phyloP scores from a whole-genome alignment of 1,140 invertebrate genomes.

The Drosophila simulans region DNA sequence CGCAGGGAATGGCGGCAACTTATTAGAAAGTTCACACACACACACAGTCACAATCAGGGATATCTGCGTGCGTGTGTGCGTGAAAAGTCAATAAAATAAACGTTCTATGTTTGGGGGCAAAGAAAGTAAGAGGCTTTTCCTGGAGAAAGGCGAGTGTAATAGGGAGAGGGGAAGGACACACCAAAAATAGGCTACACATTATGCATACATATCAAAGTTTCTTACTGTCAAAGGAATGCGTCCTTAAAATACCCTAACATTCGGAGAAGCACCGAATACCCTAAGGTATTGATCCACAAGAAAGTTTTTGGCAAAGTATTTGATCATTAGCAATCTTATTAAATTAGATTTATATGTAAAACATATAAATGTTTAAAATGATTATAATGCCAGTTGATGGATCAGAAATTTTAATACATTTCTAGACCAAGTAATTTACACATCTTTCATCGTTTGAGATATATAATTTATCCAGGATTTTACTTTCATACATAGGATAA shows the following conservation, averaged over 20 bases:
- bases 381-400: no score
- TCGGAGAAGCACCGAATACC: neutral
- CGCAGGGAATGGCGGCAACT: constrained; percentile 67
- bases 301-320: no score
- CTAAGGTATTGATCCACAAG: neutral
- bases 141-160: neutral
- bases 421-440: no score
- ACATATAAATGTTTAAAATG: no score
- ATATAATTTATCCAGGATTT: no score
- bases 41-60: constrained; percentile 38
- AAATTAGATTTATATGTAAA: no score
- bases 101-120: constrained; percentile 65
- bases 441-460: no score
- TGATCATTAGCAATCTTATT: no score
- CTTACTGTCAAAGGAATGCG: constrained; percentile 25
- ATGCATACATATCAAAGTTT: constrained; percentile 67
- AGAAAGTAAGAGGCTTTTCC: constrained; percentile 24
- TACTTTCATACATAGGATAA: no score
- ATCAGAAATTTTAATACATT: no score
- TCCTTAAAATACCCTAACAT: constrained; percentile 13
- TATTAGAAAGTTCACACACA: constrained; percentile 72
- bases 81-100: constrained; percentile 80
- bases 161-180: constrained; percentile 6
- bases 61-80: constrained; percentile 33
- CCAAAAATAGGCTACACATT: constrained; percentile 74